Conservation (phyloP, 2,888 invertebrate species). For the Autographa gamma region DNA sequence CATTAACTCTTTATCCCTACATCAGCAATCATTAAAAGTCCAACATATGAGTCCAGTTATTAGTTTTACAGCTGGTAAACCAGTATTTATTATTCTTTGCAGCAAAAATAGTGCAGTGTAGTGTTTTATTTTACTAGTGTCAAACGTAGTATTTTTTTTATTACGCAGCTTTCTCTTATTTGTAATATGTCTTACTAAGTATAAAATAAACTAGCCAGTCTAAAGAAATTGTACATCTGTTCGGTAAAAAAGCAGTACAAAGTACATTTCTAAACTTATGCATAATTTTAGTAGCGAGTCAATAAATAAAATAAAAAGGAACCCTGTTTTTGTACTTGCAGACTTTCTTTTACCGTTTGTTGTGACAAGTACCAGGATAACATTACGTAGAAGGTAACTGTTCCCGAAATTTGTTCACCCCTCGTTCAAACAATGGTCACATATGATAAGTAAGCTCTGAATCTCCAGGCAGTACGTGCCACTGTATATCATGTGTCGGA, state of each 20-base stretch:
- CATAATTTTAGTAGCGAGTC: no score
- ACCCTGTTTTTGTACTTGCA: no score
- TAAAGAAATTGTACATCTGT: no score
- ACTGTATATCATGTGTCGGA: conserved; percentile 34
- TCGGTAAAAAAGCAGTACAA: no score
- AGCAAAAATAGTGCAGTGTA: no score
- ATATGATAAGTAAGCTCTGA: conserved; percentile 41
- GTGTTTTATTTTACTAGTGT: background rate
- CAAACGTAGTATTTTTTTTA: background rate
- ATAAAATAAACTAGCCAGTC: no score
- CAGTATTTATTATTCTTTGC: background rate
- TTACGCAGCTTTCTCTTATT: background rate
- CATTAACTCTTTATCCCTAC: conserved; percentile 1
- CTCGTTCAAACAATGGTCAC: conserved; percentile 41
- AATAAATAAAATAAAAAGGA: no score
- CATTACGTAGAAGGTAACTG: conserved; percentile 9
- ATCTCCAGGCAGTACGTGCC: conserved; percentile 39
- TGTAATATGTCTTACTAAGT: no score
- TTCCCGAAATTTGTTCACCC: conserved; percentile 27
- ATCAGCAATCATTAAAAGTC: background rate
- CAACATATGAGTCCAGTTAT: background rate
- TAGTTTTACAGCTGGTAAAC: conserved; percentile 1
- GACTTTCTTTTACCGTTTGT: background rate
- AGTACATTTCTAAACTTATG: no score
- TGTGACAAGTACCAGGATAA: conserved; percentile 17